Evolutionary conservation across 2,113 vertebrate species (phyloP).

Genomic region (Nematolebias whitei): DNA sequence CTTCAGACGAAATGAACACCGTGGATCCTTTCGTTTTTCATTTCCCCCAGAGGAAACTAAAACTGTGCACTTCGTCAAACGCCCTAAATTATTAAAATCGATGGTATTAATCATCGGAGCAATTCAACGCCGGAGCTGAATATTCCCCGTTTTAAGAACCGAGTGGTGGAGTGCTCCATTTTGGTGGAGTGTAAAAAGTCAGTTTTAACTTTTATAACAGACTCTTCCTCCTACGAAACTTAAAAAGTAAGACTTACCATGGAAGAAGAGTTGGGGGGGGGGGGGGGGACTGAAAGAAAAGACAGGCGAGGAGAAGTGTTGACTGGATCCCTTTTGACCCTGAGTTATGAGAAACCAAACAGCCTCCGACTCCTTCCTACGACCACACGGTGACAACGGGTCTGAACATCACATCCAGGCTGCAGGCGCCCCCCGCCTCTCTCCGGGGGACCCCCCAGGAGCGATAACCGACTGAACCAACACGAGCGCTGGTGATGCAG

Average conservation of each 20-base stretch:
- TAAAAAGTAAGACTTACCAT: background rate
- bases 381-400: background rate
- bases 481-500: background rate
- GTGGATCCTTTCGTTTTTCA: background rate
- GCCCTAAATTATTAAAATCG: slow-evolving; percentile 18
- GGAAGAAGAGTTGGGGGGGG: background rate
- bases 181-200: slow-evolving; percentile 53
- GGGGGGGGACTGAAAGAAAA: slow-evolving; percentile 6
- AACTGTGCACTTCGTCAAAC: slow-evolving; percentile 1
- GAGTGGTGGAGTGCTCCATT: slow-evolving; percentile 49
- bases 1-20: background rate
- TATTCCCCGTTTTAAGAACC: background rate
- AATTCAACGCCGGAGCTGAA: slow-evolving; percentile 15
- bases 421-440: slow-evolving; percentile 6
- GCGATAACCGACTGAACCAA: slow-evolving; percentile 27
- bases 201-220: slow-evolving; percentile 5
- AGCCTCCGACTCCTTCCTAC: slow-evolving; percentile 5
- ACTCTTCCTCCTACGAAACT: slow-evolving; percentile 19
- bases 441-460: too few species aligned
- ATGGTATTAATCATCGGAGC: slow-evolving; percentile 4
- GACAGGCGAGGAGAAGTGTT: background rate
- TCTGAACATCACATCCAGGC: slow-evolving; percentile 4
- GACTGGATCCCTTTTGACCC: slow-evolving; percentile 39
- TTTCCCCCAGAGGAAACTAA: background rate
- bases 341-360: slow-evolving; percentile 53